These are phyloP conservation scores for Pycnomerus fuliginosus DNA, from an alignment of 2,888 invertebrate genomes.

Conservation along the genomic window DNA sequence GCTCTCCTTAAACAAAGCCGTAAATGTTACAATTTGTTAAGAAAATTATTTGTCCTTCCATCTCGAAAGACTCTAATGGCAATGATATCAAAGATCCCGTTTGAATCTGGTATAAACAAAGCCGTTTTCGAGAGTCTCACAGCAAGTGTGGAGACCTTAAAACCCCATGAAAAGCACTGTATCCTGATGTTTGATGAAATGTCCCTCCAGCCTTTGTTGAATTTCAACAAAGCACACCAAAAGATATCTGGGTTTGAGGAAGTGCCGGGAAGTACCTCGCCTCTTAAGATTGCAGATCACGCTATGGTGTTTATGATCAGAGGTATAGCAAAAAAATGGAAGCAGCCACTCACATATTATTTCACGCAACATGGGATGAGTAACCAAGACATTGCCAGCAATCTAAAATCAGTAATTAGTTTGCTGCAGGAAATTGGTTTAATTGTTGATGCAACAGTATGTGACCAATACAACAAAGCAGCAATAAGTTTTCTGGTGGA, in stretches of 20 bases:
- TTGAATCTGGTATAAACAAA: conserved; percentile 14
- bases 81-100: conserved; percentile 15
- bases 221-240: conserved; percentile 3
- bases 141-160: neutral
- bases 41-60: conserved; percentile 19
- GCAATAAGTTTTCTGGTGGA: conserved; percentile 1
- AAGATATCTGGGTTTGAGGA: conserved; percentile 14
- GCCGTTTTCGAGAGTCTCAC: conserved; percentile 1
- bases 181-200: conserved; percentile 20
- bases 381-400: neutral
- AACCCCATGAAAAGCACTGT: conserved; percentile 5
- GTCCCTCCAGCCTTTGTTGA: conserved; percentile 7
- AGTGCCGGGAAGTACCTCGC: too few relatives aligned
- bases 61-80: conserved; percentile 15
- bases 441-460: conserved; percentile 4
- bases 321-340: conserved; percentile 6
- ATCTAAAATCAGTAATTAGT: neutral
- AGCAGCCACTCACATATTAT: conserved; percentile 6
- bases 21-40: conserved; percentile 17
- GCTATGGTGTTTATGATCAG: conserved; percentile 10
- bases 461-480: conserved; percentile 9
- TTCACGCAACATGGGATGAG: conserved; percentile 4
- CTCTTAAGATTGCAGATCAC: conserved; percentile 14
- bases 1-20: conserved; percentile 22
- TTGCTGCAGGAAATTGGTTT: conserved; percentile 1